phyloP scores from a whole-genome alignment of 2,888 invertebrate species.

The Andrena fulva region DNA sequence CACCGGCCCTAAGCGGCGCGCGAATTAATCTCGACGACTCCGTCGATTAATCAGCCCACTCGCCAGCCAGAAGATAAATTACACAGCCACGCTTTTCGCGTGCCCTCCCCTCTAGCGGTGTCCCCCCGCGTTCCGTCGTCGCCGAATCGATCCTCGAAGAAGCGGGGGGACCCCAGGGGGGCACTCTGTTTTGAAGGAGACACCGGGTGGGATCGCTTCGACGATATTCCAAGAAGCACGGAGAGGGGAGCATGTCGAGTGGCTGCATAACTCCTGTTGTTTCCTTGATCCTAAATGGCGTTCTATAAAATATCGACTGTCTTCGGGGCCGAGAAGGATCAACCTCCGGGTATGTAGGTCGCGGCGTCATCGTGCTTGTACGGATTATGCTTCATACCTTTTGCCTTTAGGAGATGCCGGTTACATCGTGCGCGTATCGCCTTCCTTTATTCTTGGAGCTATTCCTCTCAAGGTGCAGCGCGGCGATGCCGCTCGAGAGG shows the following conservation, averaged over 20 bases:
- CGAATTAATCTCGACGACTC: conserved; percentile 38
- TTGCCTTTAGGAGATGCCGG: conserved; percentile 50
- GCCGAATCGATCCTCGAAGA: background rate
- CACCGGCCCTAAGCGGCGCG: background rate
- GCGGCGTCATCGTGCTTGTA: conserved; percentile 47
- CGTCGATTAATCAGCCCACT: conserved; percentile 50
- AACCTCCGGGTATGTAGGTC: conserved; percentile 61
- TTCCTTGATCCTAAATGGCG: conserved; percentile 61
- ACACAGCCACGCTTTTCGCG: conserved; percentile 25
- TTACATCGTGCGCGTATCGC: background rate
- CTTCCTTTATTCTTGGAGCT: conserved; percentile 38
- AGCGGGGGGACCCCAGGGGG: background rate
- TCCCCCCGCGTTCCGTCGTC: background rate
- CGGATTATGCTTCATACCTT: conserved; percentile 48
- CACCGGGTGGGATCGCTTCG: background rate
- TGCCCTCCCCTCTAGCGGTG: background rate
- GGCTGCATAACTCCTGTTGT: conserved; percentile 41
- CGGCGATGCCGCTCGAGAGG: background rate
- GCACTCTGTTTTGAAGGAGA: background rate
- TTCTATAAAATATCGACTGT: conserved; percentile 64
- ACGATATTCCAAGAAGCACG: background rate
- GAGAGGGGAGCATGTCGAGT: background rate
- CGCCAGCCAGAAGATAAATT: conserved; percentile 38
- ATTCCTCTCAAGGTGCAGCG: conserved; percentile 16
- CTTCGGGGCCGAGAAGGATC: conserved; percentile 49